These are phyloP conservation scores for Rhynchonycteris naso DNA, from an alignment of 2,797 vertebrate species.

Conservation along the genomic window DNA sequence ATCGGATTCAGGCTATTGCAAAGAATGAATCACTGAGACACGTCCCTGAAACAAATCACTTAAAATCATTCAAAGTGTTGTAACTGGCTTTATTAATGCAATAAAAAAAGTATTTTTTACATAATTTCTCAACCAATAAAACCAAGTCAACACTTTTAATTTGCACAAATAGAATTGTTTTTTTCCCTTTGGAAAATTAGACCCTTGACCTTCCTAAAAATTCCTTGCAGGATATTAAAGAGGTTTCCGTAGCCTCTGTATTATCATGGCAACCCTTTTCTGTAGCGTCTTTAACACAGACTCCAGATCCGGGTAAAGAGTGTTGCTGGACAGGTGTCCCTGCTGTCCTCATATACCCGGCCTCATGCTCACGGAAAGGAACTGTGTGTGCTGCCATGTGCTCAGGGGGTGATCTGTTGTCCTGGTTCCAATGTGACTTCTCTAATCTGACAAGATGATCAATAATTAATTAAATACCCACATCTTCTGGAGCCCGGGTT, in stretches of 20 bases:
- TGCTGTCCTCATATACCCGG: neutral
- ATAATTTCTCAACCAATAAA: neutral
- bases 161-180: neutral
- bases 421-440: slow-evolving; percentile 57
- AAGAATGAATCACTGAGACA: neutral
- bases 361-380: neutral
- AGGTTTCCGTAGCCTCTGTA: neutral
- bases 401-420: neutral
- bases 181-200: neutral
- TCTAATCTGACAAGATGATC: slow-evolving; percentile 64
- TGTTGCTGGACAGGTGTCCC: neutral
- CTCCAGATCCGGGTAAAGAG: neutral
- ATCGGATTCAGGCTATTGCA: neutral
- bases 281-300: neutral
- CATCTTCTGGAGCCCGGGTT: neutral
- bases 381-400: neutral
- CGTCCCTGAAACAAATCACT: neutral
- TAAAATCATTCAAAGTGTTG: neutral
- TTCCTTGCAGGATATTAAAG: neutral
- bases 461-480: slow-evolving; percentile 65
- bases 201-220: neutral
- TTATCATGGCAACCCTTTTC: neutral
- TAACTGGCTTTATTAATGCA: neutral
- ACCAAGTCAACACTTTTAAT: neutral
- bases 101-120: neutral